Percentiles rank a stretch among this genome's conserved stretches.
These are phyloP conservation scores for Hiodon tergisus DNA, from an alignment of 2,113 vertebrate genomes.

Conservation along the genomic window DNA sequence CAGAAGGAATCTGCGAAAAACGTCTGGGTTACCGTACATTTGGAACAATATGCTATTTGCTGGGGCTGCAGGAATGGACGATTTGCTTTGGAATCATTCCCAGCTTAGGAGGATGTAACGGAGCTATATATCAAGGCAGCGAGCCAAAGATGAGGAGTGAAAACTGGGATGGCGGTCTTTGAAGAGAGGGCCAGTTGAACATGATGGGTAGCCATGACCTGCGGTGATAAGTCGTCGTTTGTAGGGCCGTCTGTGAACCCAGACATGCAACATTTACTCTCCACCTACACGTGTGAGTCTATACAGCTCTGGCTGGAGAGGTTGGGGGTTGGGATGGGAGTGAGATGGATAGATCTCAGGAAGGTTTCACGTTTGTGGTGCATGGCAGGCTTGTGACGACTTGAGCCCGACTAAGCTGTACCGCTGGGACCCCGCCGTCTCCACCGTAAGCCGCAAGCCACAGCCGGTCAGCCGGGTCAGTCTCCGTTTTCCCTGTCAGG, in stretches of 20 bases:
- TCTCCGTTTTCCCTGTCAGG: constrained; percentile 49
- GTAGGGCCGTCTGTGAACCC: background rate
- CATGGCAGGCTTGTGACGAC: constrained; percentile 62
- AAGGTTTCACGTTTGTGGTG: constrained; percentile 42
- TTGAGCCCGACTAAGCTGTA: constrained; percentile 58
- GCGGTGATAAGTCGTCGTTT: background rate
- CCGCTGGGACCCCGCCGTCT: constrained; percentile 48
- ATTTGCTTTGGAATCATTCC: background rate
- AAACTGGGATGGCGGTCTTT: too few species aligned
- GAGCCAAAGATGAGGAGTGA: too few species aligned
- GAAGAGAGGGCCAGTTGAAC: too few species aligned
- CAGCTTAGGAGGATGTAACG: background rate
- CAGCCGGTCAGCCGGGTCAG: constrained; percentile 37
- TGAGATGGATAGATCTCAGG: background rate
- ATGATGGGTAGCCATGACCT: too few species aligned
- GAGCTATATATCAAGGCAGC: too few species aligned
- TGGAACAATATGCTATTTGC: background rate
- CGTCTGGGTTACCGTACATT: constrained; percentile 22
- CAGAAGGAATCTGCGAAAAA: constrained; percentile 42
- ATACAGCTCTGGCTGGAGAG: background rate
- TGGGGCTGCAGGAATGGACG: background rate
- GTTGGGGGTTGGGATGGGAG: constrained; percentile 29
- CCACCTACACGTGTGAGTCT: background rate
- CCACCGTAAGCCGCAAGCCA: constrained; percentile 50
- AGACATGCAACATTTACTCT: too few species aligned